Conservation (phyloP, 2,113 vertebrate genomes). For the Climacteris rufus region DNA sequence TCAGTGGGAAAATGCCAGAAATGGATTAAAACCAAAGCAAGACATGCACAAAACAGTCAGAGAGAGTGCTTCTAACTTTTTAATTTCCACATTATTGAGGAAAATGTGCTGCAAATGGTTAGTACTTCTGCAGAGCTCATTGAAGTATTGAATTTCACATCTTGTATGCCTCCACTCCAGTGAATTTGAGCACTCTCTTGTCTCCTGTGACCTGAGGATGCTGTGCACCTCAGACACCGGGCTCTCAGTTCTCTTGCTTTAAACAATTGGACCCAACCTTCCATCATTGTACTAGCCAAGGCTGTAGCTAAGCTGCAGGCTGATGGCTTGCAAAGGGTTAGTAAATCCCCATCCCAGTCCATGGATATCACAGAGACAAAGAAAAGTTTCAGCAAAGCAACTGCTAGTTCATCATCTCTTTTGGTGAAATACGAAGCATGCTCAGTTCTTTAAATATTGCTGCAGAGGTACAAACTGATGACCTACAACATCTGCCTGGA, state of each 20-base stretch:
- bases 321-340: not conserved
- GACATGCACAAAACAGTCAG: not conserved
- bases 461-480: not conserved
- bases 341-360: not conserved
- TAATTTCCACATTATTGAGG: not conserved
- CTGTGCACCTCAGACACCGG: not conserved
- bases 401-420: not conserved
- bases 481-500: not conserved
- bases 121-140: not conserved
- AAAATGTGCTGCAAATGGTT: not conserved
- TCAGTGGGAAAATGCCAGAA: not conserved
- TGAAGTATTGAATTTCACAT: not conserved
- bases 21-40: not conserved
- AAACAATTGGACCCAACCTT: not conserved
- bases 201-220: not conserved
- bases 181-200: not conserved
- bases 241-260: not conserved
- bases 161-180: not conserved
- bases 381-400: not conserved
- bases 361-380: not conserved
- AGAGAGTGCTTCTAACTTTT: not conserved
- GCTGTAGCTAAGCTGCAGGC: not conserved
- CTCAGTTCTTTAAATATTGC: not conserved
- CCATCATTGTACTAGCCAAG: not conserved
- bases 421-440: not conserved